Evolutionary conservation across 2,888 invertebrate species (phyloP), one percentile per base, ranked within the genome.

Genomic region (Villa cingulata): DNA sequence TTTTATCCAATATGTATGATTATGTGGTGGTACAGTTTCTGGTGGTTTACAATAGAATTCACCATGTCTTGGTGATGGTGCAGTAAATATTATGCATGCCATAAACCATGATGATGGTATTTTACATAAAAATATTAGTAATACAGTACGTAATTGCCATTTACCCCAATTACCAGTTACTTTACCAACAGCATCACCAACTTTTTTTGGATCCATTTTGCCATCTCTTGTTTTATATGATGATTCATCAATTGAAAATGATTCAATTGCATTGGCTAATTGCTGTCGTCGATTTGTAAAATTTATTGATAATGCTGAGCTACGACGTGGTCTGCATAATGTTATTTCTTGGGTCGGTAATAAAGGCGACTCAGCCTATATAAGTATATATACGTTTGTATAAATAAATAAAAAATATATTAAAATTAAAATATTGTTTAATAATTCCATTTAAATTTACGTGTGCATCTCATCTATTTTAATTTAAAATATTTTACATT

Each of bases 51-150:
- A 72, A 51, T 67, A 70, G 56, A 70, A 71, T 54, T 71, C 70
- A 12, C 68, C 69, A 36, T 67, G 65, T 10, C 65, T 56, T 1
- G 71, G 70, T 0, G 66, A 61, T 0, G 72, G 72, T 0, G 72
- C 72, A 37, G 71, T 71, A 50, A 71, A 72, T 45, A 72, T 70
- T 18, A 72, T 70, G 51, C 70, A 70, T 3, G 72, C 70, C 72
- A 72, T 72, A 51, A 72, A 72, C 72, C 72, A 72, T 1, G 70
- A 70, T 0, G 71, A 67, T 2, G 72, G 72, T 34, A 70, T 65
- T 55, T 72, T 72, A 50, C 69, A 69, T 4, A 72, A 57, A 48
- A 66, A 71, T 20, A 72, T 68, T 14, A 71, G 54, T 4, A 70
- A 55, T 2, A 71, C 68, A 0, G 70, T 65, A 41, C 71, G 62